Base-by-base conservation (phyloP, 1,140 invertebrate genomes). In the Pseudomyrmex cubaensis region DNA sequence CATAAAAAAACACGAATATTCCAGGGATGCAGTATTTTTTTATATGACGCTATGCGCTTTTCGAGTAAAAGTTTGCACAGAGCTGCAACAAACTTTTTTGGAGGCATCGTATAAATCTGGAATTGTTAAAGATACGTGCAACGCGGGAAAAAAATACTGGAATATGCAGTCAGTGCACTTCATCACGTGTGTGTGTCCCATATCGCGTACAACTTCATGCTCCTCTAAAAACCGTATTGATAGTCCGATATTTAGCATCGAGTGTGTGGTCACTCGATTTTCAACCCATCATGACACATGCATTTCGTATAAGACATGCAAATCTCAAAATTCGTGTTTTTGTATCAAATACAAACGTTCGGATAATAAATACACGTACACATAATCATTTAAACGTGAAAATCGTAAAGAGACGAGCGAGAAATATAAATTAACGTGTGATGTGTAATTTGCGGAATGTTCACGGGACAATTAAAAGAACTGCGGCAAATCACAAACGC, bases 121-220 rank as follows among this genome's bases (percentile, higher is more conserved):
- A 80, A 80, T 80, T 72, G 76, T 70, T 80, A 80, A 80, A 80
- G 76, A 80, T 80, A 80, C 76, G 20, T 25, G 20, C 76, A 80
- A 17, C 35, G 62, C 20, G 54, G 66, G 20, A 52, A 35, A 59
- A 77, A 80, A 80, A 80, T 80, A 61, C 12, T 9, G 48, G n/a
- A 78, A 48, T 46, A 7, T n/a, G 54, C 48, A 46, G 57, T 80
- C 66, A 59, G 70, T 80, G 44, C n/a, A 50, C 20, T 54, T 59
- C 64, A 59, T 70, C 54, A 44, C 20, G 25, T 15, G 46, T 75
- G 44, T 75, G 46, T 75, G 46, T 75, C 48, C 5, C 15, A 59
- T 15, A 13, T 48, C 59, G 15, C 13, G 9, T 35, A 56, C 15
- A 69, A 35, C 63, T 77, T 77, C 22, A 77, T 13, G 17, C 52